Conservation (phyloP, 2,797 vertebrate species). For the Lophotriccus pileatus region DNA sequence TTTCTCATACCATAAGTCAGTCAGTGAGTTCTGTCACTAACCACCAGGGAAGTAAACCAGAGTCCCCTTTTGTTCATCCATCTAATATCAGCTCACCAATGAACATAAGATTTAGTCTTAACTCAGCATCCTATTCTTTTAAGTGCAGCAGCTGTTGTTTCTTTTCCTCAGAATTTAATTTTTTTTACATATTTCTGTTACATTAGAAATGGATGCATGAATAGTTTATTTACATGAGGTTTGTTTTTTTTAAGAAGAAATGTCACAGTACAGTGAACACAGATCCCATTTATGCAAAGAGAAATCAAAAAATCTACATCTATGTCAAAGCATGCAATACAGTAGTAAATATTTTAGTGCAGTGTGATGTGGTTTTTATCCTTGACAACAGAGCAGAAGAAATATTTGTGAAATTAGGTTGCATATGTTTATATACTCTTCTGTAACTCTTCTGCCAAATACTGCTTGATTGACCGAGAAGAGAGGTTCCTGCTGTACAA, state of each 20-base stretch:
- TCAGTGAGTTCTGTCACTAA: background rate
- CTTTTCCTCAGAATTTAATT: background rate
- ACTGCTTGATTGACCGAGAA: background rate
- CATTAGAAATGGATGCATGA: background rate
- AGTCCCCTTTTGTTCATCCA: background rate
- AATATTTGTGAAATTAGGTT: slow-evolving; percentile 14
- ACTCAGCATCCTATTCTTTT: background rate
- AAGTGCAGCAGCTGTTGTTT: background rate
- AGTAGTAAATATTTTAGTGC: slow-evolving; percentile 1
- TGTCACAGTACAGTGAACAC: background rate
- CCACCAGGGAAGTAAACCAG: background rate
- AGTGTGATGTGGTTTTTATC: background rate
- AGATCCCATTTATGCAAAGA: background rate
- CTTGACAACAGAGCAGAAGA: background rate
- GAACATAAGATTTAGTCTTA: background rate
- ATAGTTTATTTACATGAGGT: background rate
- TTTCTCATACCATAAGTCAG: background rate
- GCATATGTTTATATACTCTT: background rate
- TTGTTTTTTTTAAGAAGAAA: background rate
- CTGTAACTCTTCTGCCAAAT: background rate
- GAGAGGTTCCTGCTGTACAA: background rate
- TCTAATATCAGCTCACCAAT: background rate
- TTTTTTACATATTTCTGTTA: background rate
- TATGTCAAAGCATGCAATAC: background rate
- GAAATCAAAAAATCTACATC: background rate